phyloP scores from a whole-genome alignment of 2,888 invertebrate species.

The Eilema griseolum region DNA sequence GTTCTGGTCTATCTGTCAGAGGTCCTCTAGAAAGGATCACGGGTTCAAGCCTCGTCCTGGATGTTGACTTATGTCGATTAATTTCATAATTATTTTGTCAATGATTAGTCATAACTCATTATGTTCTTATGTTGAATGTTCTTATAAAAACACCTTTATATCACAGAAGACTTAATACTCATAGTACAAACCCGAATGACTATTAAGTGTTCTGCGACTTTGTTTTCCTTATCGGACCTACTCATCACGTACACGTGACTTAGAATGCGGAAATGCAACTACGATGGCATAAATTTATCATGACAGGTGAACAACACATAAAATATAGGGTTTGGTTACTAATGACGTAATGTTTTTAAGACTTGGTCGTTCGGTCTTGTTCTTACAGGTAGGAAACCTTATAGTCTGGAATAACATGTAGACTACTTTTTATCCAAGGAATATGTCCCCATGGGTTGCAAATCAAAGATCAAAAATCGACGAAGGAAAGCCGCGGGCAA shows the following conservation, averaged over 20 bases:
- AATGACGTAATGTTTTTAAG: neutral
- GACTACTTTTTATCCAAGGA: too few species aligned
- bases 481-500: too few species aligned
- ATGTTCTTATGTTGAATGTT: too few species aligned
- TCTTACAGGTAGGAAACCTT: neutral
- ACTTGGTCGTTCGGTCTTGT: neutral
- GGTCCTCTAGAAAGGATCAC: too few species aligned
- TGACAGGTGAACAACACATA: neutral
- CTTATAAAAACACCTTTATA: neutral
- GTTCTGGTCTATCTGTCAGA: too few species aligned
- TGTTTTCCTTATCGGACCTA: slow-evolving; percentile 14
- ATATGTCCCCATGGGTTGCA: too few species aligned
- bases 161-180: neutral
- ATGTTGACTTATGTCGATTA: too few species aligned
- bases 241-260: slow-evolving; percentile 28
- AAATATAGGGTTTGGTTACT: neutral
- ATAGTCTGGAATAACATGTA: too few species aligned
- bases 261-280: slow-evolving; percentile 31
- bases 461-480: too few species aligned
- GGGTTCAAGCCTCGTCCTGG: too few species aligned
- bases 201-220: neutral
- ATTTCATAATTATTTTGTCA: neutral
- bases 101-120: neutral
- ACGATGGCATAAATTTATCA: neutral
- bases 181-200: neutral